Evolutionary conservation across 2,888 invertebrate genomes (phyloP), one percentile per base, ranked within the genome.

Genomic region (Noctua fimbriata): DNA sequence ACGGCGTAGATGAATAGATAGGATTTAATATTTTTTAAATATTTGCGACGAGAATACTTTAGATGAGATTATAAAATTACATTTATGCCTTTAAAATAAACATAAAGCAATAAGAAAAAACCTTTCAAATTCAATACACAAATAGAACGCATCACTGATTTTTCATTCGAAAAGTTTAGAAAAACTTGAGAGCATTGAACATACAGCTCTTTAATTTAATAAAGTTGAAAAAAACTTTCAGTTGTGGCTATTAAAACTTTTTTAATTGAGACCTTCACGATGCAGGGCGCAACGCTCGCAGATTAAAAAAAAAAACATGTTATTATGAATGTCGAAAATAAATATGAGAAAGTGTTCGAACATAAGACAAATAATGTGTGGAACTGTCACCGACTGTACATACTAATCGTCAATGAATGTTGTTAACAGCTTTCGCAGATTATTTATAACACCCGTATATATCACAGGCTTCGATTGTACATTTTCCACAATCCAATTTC

Each of bases 231-330:
- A 69, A 60, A 70, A 66, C 65, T 74, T 78, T 74, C 21, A 14
- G 66, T 71, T 74, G 49, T 69, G 28, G 58, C 74, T 81, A 74
- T 74, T 82, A 81, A 85, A 74, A 82, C 70, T 81, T 74, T 28
- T 85, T 81, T 81, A 81, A 81, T 81, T 85, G 74, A 60, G 41
- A 70, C 52, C 60, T 81, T 47, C 18, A 67, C 55, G 41, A 32
- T 47, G 73, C 47, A 73, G 32, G 52, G 36, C 28, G 44, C 60
- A 63, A 16, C 16, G 16, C n/a, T 73, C 36, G 32, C n/a, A 21
- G 52, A 28, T 73, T 55, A 44, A 55, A 79, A 24, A 32, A 32
- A 58, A 72, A 63, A 49, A 10, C 3, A 44, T 16, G n/a, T 36
- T n/a, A 69, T 14, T 14, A 16, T 2, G 24, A 79, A 60, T 55